Conservation (phyloP, 2,113 vertebrate species). For the Ameiurus melas region DNA sequence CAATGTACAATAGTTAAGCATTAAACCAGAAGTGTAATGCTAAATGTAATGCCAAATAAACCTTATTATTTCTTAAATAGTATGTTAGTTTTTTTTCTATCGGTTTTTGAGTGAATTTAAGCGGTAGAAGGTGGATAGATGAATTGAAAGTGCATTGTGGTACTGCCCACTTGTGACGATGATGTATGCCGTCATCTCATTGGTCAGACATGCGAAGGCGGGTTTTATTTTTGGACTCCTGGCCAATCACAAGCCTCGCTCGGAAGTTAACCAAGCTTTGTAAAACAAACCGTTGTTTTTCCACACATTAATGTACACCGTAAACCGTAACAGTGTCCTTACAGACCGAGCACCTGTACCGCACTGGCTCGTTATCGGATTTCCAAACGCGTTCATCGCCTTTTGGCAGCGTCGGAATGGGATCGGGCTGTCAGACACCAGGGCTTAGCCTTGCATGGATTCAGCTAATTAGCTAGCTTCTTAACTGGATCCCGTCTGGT, state of each 20-base stretch:
- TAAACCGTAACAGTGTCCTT: background rate
- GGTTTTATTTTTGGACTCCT: background rate
- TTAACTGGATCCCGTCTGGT: background rate
- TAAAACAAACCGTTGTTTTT: background rate
- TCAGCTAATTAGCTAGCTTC: background rate
- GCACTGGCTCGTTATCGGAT: background rate
- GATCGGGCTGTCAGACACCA: background rate
- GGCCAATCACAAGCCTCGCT: constrained; percentile 11
- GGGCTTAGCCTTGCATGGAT: background rate
- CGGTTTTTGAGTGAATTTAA: background rate
- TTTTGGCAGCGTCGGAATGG: background rate
- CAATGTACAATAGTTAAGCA: background rate
- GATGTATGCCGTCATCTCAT: background rate
- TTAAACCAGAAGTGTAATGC: background rate
- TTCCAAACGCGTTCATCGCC: background rate
- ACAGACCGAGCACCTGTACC: too few relatives aligned
- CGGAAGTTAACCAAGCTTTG: background rate
- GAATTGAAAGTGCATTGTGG: background rate
- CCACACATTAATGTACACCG: too few relatives aligned
- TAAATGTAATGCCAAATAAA: background rate
- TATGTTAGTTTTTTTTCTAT: too few relatives aligned
- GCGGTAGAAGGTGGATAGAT: background rate
- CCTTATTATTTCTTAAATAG: background rate
- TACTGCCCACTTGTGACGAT: background rate
- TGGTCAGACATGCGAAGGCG: background rate